Evolutionary conservation across 2,888 invertebrate species (phyloP).

Genomic region (Microctonus hyperodae): DNA sequence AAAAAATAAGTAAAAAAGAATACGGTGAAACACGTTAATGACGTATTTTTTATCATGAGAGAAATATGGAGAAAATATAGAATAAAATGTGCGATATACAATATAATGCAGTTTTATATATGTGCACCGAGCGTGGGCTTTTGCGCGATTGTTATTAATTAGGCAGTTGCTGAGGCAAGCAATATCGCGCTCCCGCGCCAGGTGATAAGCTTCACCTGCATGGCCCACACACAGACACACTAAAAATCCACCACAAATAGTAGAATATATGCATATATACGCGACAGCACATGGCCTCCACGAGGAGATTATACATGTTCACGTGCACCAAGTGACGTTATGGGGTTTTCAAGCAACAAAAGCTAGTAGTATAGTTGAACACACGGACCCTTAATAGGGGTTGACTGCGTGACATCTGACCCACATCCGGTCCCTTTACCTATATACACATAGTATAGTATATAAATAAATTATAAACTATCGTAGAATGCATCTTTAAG

Average conservation of each 20-base stretch:
- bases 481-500: not conserved
- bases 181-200: conserved; percentile 43
- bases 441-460: no score
- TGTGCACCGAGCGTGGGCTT: conserved; percentile 5
- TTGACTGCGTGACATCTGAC: conserved; percentile 51
- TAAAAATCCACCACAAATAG: conserved; percentile 18
- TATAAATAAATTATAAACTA: not conserved
- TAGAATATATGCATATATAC: conserved; percentile 5
- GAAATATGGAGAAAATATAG: not conserved
- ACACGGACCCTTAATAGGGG: conserved; percentile 40
- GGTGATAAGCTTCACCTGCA: conserved; percentile 53
- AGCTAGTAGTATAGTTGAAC: no score
- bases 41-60: not conserved
- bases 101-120: not conserved
- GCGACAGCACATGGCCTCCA: conserved; percentile 21
- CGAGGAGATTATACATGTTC: conserved; percentile 14
- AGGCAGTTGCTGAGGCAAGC: conserved; percentile 50
- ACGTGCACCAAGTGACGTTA: conserved; percentile 16
- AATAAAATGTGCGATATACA: not conserved
- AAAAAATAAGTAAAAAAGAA: no score
- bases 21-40: no score
- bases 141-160: conserved; percentile 54
- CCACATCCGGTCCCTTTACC: conserved; percentile 47
- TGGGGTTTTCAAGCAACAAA: not conserved
- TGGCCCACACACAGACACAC: conserved; percentile 16